phyloP scores from a whole-genome alignment of 1,140 invertebrate genomes.

The Bombus sylvicola region DNA sequence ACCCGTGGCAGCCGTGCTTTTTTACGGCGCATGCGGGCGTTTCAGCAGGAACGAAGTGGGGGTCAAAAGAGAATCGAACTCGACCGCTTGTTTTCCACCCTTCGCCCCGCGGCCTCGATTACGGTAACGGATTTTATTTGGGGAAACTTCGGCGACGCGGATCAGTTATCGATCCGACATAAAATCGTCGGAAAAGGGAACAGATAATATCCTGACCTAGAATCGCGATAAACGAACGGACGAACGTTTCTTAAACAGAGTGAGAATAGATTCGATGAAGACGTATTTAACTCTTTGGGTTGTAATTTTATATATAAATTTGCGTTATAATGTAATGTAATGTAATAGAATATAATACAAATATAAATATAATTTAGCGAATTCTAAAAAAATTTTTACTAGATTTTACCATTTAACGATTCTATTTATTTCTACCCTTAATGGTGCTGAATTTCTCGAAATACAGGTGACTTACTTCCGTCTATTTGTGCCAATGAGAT shows the following conservation, averaged over 20 bases:
- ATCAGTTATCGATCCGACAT: slow-evolving; percentile 36
- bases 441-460: too few species aligned
- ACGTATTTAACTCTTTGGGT: too few species aligned
- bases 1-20: slow-evolving; percentile 70
- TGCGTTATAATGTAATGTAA: too few species aligned
- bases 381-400: too few species aligned
- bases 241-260: neutral
- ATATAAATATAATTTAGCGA: too few species aligned
- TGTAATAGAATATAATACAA: too few species aligned
- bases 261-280: neutral
- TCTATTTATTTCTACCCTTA: too few species aligned
- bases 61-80: slow-evolving; percentile 69
- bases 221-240: neutral
- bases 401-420: too few species aligned
- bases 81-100: slow-evolving; percentile 48
- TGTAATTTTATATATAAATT: too few species aligned
- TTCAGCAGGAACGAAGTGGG: slow-evolving; percentile 59
- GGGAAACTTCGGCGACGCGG: slow-evolving; percentile 58
- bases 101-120: slow-evolving; percentile 40
- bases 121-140: slow-evolving; percentile 31
- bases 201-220: neutral
- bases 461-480: too few species aligned
- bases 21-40: slow-evolving; percentile 76
- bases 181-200: neutral
- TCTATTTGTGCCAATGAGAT: too few species aligned